Base-by-base conservation (phyloP, 2,888 invertebrate genomes). In the Lumbricus terrestris region DNA sequence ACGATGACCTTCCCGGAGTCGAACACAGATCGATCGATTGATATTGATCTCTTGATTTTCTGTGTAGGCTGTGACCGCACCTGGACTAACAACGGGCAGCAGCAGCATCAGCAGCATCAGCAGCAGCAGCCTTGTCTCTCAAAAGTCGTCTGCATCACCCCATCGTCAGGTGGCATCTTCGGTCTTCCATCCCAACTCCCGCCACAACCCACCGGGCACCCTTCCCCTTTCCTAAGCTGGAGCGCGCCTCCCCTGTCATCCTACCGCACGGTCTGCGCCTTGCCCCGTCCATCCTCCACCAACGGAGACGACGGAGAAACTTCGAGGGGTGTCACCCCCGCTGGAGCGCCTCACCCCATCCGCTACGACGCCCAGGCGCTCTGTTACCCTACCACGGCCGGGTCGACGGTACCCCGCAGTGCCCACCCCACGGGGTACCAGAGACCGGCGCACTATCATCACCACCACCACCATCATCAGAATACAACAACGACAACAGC, bases 381-480 rank as follows among this genome's bases (percentile, higher is more conserved):
- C n/a, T 35, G 85, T 18, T 85, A 85, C 35, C 85, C 85, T 85
- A 29, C n/a, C 1, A 1, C 85, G 23, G 85, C 35, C 35, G 37
- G 34, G 20, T 35, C 85, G 16, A 37, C 85, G 18, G 34, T 33
- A 16, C 34, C 34, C 16, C 85, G 85, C 37, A 85, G 37, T 85
- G 85, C 85, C 16, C 35, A 85, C 37, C 37, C 85, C 35, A 20
- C 34, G 3, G 85, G 18, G 85, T 37, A 85, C 85, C 85, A 85
- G 85, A 85, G 85, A 85, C 85, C 85, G 85, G 85, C 85, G 8
- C 85, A 85, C 37, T 85, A 85, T 85, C 85, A 85, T 37, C 85
- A 85, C 37, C 85, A 85, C 85, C 85, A 85, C n/a, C 85, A 85
- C 16, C 85, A 85, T 85, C 85, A 85, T 16, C 34, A 85, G 8